Evolutionary conservation across 2,797 vertebrate genomes (phyloP), one percentile per base, ranked within the genome.

Genomic region (Myotis daubentonii): DNA sequence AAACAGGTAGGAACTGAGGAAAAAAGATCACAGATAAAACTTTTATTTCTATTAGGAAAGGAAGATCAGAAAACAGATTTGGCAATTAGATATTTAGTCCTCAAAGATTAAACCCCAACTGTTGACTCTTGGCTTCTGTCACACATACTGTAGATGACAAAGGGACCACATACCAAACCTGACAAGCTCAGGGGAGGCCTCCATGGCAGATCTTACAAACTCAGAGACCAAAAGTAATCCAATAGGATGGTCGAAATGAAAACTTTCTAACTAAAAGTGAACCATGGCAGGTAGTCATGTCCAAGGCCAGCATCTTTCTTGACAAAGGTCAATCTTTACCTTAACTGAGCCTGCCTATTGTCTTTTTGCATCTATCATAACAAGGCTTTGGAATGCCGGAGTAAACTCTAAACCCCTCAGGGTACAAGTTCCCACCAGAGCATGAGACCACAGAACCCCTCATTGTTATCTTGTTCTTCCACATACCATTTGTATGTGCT

Each of bases 41-140:
- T 89, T 82, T 47, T 22, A 87, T 44, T 95, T 94, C 30, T 90
- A 2, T 82, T 12, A 90, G 51, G 19, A 88, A 92, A 84, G 38
- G 78, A 55, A 76, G 47, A 55, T 89, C 60, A 78, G 74, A 70
- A 51, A 53, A 75, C 28, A 91, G 41, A 12, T 38, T 74, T 65
- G 30, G 62, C 28, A 81, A 44, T 81, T 70, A 81, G 41, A 0
- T 75, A 70, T 81, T 86, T 20, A 53, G 20, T 51, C 17, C 49
- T 95, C 41, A 72, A 68, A 55, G 22, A 91, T 33, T 55, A 81
- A 60, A 30, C 23, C 6, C 5, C 51, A 71, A 15, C 22, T 74
- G 19, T 49, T 75, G 62, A 41, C 38, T 88, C 15, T 74, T 62
- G 38, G 20, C 44, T 23, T 12, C 3, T 41, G 10, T 30, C 75